Conservation (phyloP, 2,797 vertebrate species). For the Microctenopoma steveboyesi region DNA sequence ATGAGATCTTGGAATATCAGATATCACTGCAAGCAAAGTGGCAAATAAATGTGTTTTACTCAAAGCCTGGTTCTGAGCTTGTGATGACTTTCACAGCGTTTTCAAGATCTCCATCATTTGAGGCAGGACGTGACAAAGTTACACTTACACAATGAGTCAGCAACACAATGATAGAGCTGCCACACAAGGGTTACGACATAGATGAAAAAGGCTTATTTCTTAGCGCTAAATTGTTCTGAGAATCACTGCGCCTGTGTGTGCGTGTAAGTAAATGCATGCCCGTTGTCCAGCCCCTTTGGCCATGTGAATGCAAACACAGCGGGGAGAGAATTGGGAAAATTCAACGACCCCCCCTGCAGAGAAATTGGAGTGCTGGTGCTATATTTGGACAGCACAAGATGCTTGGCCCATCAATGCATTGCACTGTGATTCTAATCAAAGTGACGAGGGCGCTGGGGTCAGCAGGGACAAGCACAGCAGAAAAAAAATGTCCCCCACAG, state of each 20-base stretch:
- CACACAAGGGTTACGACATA: conserved; percentile 17
- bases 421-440: conserved; percentile 66
- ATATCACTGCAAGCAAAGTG: conserved; percentile 16
- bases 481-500: conserved; percentile 41
- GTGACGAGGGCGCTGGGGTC: conserved; percentile 50
- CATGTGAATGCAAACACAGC: conserved; percentile 35
- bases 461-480: conserved; percentile 30
- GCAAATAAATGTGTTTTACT: conserved; percentile 31
- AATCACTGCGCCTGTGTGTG: conserved; percentile 5
- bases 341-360: conserved; percentile 21
- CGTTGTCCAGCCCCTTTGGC: conserved; percentile 15
- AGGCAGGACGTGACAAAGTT: conserved; percentile 22
- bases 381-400: conserved; percentile 38
- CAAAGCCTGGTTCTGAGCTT: conserved; percentile 8
- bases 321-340: not conserved
- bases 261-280: conserved; percentile 3
- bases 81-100: conserved; percentile 28
- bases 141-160: conserved; percentile 29
- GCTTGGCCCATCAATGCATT: conserved; percentile 32
- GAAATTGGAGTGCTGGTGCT: conserved; percentile 24
- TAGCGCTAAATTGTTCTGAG: conserved; percentile 10
- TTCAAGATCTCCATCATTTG: conserved; percentile 27
- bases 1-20: conserved; percentile 17
- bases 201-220: conserved; percentile 9
- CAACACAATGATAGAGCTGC: conserved; percentile 14